These are phyloP conservation scores for Montipora foliosa DNA, from an alignment of 64 coral and sea anemone genomes.

Conservation along the genomic window DNA sequence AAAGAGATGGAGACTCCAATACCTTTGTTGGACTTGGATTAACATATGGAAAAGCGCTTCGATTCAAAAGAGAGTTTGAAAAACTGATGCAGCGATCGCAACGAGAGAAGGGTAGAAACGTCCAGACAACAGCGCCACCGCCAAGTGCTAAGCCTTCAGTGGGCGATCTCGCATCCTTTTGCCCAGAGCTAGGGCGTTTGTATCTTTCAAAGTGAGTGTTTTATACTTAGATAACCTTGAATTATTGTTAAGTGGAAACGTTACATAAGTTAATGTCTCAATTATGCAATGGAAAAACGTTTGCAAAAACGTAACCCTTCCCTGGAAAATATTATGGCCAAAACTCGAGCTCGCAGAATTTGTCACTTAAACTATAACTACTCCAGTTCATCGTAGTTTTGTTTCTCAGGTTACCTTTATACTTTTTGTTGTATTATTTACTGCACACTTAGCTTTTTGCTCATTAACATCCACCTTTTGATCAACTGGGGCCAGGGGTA, in stretches of 20 bases:
- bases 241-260: neutral
- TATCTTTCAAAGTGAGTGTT: slow-evolving; percentile 29
- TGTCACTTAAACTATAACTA: too few relatives aligned
- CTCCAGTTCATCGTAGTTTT: too few relatives aligned
- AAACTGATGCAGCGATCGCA: slow-evolving; percentile 23
- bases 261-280: neutral
- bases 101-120: neutral
- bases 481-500: too few relatives aligned
- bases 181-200: neutral
- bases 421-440: too few relatives aligned
- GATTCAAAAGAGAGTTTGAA: slow-evolving; percentile 43
- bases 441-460: too few relatives aligned
- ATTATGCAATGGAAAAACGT: too few relatives aligned
- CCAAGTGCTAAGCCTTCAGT: neutral
- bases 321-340: too few relatives aligned
- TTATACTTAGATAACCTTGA: neutral
- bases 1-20: slow-evolving; percentile 42
- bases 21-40: slow-evolving; percentile 51
- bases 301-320: too few relatives aligned
- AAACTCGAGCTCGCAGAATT: too few relatives aligned
- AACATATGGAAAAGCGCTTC: slow-evolving; percentile 51
- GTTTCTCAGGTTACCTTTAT: too few relatives aligned
- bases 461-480: too few relatives aligned
- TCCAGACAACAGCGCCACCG: neutral
- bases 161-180: slow-evolving; percentile 28